phyloP scores from a whole-genome alignment of 2,113 vertebrate genomes.

The Todiramphus saurophagus region DNA sequence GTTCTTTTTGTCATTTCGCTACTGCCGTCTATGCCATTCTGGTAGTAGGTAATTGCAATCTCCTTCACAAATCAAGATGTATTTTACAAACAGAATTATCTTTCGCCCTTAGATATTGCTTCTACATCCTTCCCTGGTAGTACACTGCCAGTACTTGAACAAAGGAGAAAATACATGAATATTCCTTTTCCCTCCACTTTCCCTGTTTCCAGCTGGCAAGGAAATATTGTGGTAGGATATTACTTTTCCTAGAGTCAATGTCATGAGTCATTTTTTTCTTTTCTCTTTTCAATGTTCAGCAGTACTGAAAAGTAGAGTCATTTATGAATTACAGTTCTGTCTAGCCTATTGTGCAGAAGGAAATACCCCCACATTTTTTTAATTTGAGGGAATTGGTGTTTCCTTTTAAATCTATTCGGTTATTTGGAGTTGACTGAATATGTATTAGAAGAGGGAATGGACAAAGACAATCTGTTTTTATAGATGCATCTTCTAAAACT shows the following conservation, averaged over 20 bases:
- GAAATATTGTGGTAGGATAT: not conserved
- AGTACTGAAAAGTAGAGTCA: not conserved
- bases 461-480: not conserved
- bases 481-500: not conserved
- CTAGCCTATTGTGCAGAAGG: not conserved
- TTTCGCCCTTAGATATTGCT: not conserved
- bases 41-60: not conserved
- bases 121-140: not conserved
- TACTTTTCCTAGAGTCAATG: not conserved
- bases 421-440: not conserved
- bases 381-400: not conserved
- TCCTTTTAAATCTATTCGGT: not conserved
- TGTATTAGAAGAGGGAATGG: not conserved
- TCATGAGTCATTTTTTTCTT: not conserved
- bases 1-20: fast-evolving
- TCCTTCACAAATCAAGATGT: not conserved
- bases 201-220: not conserved
- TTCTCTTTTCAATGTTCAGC: not conserved
- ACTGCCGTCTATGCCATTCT: not conserved
- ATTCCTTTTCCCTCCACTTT: not conserved
- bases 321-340: not conserved
- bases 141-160: not conserved
- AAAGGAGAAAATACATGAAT: not conserved
- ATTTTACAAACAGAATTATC: not conserved
- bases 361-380: not conserved